Evolutionary conservation across 2,113 vertebrate genomes (phyloP), one percentile per base, ranked within the genome.

Genomic region (Aleadryas rufinucha): DNA sequence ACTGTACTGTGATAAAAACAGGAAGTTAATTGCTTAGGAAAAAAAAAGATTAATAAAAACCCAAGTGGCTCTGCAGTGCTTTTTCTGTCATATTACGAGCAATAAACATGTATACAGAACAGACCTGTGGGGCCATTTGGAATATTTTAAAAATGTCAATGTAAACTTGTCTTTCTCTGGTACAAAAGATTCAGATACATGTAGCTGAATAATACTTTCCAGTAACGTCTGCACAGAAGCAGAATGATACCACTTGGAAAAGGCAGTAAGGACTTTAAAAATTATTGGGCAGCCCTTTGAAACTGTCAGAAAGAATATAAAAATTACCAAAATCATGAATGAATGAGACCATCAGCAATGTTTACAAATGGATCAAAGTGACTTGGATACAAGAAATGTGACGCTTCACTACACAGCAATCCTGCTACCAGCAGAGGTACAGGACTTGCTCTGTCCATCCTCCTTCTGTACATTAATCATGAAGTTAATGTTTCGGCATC

Each of bases 121-220:
- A 84, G 64, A 90, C 84, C 92, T 81, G 31, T 81, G 84, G 79
- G 94, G 63, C 42, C 42, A 65, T 96, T 95, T 89, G 65, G 45
- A 94, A 90, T 54, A 86, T 59, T 42, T 95, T 78, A 1, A 13
- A 93, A 95, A 87, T 53, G 39, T 59, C 84, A 74, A 1, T 39
- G 26, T 80, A 87, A 88, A 63, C 78, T 80, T 85, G 16, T 63
- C 52, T 93, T 93, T 92, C 60, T 91, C 28, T 83, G 17, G 22
- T 89, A 33, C 41, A n/a, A 49, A 74, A 74, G 39, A 66, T 56
- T 93, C 39, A 49, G 70, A 44, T 85, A 31, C 5, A 0, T 44
- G 70, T 65, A 47, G 54, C n/a, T 79, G 39, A 79, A 59, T 85
- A 75, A 35, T 74, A 57, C n/a, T 47, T 91, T 39, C 66, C 50